Conservation (phyloP, 1,140 invertebrate genomes). For the Thaumetopoea pityocampa region DNA sequence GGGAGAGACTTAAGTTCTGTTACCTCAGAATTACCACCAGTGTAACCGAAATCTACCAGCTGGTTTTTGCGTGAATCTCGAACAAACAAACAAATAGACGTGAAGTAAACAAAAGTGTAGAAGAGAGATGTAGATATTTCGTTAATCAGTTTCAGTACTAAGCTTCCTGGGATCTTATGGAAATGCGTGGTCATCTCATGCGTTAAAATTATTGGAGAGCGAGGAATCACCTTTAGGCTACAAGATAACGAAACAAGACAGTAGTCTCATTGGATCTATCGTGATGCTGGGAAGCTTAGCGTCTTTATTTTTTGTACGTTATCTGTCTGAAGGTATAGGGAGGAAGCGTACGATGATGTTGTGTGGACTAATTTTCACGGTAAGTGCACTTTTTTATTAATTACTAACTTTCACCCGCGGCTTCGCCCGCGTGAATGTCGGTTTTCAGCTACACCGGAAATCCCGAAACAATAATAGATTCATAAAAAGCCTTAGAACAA, state of each 20-base stretch:
- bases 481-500: too few relatives aligned
- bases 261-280: constrained; percentile 14
- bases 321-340: constrained; percentile 16
- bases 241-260: constrained; percentile 6
- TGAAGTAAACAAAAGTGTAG: too few relatives aligned
- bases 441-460: too few relatives aligned
- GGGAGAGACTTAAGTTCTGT: too few relatives aligned
- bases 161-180: constrained; percentile 5
- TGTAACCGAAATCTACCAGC: too few relatives aligned
- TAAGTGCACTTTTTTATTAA: constrained; percentile 14
- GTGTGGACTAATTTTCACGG: constrained; percentile 10
- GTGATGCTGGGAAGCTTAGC: constrained; percentile 15
- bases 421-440: too few relatives aligned
- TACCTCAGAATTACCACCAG: too few relatives aligned
- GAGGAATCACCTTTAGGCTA: constrained; percentile 8
- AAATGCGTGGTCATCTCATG: constrained; percentile 17
- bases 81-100: too few relatives aligned
- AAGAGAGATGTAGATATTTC: neutral
- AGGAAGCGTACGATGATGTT: constrained; percentile 12
- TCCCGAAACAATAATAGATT: too few relatives aligned
- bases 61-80: too few relatives aligned
- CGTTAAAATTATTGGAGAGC: constrained; percentile 10
- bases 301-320: constrained; percentile 1
- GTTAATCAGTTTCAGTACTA: constrained; percentile 14
- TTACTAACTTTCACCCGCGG: too few relatives aligned